Base-by-base conservation (phyloP, 2,888 invertebrate genomes). In the Pycnomerus fuliginosus region DNA sequence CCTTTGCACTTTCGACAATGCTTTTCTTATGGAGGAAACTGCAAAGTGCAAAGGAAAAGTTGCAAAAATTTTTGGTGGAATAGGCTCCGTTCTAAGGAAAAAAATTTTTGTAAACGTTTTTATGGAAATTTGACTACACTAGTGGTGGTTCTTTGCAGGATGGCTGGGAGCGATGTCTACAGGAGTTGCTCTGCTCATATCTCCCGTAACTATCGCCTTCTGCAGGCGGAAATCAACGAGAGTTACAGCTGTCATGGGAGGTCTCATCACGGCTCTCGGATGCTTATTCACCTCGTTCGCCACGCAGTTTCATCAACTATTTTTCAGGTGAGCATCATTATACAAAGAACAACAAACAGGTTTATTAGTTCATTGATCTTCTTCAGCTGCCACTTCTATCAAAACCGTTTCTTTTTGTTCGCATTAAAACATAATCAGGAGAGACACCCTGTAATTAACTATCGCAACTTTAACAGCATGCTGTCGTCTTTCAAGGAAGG, bases 271-370 rank as follows among this genome's bases (percentile, higher is more conserved):
- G 17, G 89, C 90, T 2, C 79, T 92, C 11, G 92, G 90, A 34
- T 90, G 89, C 65, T 83, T 92, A 51, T 92, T 92, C 75, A 88
- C 91, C 4, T 90, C 90, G 43, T 93, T 92, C 70, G 91, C 91
- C 43, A 85, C 87, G 44, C 87, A 91, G 73, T 88, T 90, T 68
- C 90, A 91, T 73, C 92, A 93, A 70, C 78, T 91, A 46, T 90
- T 89, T 77, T 87, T 91, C 79, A 90, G 90, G 74, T 90, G 87
- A 64, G 36, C 32, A 16, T 14, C 16, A 31, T 38, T 30, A 31
- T 29, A 29, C 37, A 36, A 14, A 37, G 29, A 29, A 24, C 23
- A 38, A 25, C 32, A 40, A 32, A 40, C 40, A 32, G 40, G 40
- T 40, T 38, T 40, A 32, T 32, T 40, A 13, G 40, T 40, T 40